phyloP scores from a whole-genome alignment of 2,797 vertebrate species.

The Clamator glandarius region DNA sequence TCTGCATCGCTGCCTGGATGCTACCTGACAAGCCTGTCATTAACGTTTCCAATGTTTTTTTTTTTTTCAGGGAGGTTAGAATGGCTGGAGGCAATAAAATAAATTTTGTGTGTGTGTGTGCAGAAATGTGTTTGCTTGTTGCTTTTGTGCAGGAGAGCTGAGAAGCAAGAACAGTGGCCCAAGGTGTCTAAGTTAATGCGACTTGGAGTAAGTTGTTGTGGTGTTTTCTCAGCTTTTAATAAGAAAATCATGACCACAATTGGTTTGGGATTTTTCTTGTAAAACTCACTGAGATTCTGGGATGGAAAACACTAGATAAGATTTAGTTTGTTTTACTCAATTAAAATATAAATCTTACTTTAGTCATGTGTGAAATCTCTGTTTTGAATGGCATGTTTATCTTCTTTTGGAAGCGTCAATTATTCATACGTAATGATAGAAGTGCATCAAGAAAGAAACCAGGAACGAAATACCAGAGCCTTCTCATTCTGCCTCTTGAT shows the following conservation, averaged over 20 bases:
- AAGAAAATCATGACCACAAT: neutral
- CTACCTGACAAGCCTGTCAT: slow-evolving; percentile 6
- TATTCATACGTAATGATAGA: neutral
- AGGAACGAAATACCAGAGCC: neutral
- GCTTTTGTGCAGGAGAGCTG: neutral
- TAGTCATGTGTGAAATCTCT: neutral
- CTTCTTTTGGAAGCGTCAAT: neutral
- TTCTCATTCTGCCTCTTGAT: neutral
- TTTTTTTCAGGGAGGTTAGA: neutral
- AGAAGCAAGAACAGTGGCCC: neutral
- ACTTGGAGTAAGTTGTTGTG: neutral
- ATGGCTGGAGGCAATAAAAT: neutral
- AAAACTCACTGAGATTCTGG: neutral
- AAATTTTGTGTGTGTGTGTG: no score
- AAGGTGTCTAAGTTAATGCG: neutral
- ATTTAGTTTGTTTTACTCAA: neutral
- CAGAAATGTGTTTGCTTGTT: neutral
- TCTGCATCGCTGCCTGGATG: neutral
- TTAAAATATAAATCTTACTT: neutral
- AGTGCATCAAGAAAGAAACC: neutral
- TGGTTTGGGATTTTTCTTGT: neutral
- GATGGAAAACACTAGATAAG: neutral
- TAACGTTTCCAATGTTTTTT: neutral
- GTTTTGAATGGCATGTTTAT: neutral
- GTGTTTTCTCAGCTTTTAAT: neutral